Evolutionary conservation across 2,797 vertebrate genomes (phyloP), one percentile per base, ranked within the genome.

Genomic region (Phyllotis vaccarum): DNA sequence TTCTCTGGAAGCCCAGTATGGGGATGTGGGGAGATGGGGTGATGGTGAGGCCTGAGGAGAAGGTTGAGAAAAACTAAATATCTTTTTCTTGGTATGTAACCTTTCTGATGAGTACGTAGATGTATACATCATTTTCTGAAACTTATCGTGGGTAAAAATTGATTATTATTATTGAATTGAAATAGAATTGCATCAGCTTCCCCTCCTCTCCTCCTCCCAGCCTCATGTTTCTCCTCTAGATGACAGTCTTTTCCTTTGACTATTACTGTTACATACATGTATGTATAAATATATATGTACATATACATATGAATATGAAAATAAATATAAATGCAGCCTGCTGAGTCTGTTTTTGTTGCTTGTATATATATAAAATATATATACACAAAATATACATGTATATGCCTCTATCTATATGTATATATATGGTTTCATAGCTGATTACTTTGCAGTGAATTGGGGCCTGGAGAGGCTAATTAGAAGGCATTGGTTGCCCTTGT

Each of bases 101-200:
- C 34, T 96, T 58, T 56, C n/a, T 34, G 52, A 89, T 76, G 85
- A 92, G 91, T 31, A 19, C n/a, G 62, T 9, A 46, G 54, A 91
- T 12, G 16, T 92, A 90, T 34, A 78, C 24, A 80, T 66, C 72
- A 60, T 76, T 93, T 75, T 94, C 90, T 93, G 70, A 34, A 94
- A 94, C 64, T 81, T 43, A 40, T 2, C 2, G 80, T 54, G 17
- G 81, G 75, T 80, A 91, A 95, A 86, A 87, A 49, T 49, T 85
- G 12, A 56, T 60, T 72, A 70, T 37, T 70, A 72, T 83, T 62
- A 21, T 37, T 81, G 40, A 17, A 68, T 46, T 68, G 12, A 22
- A 86, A 86, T 68, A 52, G 62, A 85, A 52, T n/a, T 66, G 7
- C 12, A 49, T n/a, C 82, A 52, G 12, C 5, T 14, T 49, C 12